Evolutionary conservation across 2,888 invertebrate genomes (phyloP).

Genomic region (Megalurothrips usitatus): DNA sequence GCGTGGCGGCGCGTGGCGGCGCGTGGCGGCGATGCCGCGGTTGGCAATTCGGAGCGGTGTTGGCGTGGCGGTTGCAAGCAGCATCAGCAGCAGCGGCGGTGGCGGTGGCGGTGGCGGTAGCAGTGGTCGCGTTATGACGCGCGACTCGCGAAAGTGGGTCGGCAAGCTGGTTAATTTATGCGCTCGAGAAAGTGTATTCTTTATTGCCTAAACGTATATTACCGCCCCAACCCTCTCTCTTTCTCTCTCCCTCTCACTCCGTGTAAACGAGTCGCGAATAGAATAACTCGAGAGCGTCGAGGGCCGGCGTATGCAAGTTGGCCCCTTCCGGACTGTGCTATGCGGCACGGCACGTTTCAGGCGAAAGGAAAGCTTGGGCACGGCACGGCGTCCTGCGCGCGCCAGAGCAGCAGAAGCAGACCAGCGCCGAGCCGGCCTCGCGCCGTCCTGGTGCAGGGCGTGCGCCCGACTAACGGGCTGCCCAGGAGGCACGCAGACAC

Average conservation of each 20-base stretch:
- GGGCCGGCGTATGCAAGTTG: not conserved
- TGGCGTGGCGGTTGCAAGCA: not conserved
- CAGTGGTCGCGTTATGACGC: no score
- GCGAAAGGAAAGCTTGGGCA: no score
- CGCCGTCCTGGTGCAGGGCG: no score
- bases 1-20: no score
- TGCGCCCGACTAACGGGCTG: no score
- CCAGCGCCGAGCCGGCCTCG: no score
- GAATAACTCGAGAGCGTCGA: not conserved
- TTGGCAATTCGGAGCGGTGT: not conserved
- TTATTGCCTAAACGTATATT: not conserved
- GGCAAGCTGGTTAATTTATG: not conserved
- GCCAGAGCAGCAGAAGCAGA: no score
- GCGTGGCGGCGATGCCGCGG: no score
- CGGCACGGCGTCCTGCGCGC: no score
- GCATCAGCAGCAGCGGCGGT: not conserved
- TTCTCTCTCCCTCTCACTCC: not conserved
- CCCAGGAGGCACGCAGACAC: no score
- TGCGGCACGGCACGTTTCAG: no score
- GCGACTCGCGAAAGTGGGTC: not conserved
- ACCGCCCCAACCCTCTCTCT: not conserved
- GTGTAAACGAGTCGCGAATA: constrained; percentile 5
- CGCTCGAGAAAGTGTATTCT: not conserved
- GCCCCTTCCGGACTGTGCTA: not conserved
- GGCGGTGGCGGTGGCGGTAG: no score